Percentiles rank a stretch among this genome's conserved stretches.
phyloP scores from a whole-genome alignment of 2,888 invertebrate genomes.

The Sesia bembeciformis region DNA sequence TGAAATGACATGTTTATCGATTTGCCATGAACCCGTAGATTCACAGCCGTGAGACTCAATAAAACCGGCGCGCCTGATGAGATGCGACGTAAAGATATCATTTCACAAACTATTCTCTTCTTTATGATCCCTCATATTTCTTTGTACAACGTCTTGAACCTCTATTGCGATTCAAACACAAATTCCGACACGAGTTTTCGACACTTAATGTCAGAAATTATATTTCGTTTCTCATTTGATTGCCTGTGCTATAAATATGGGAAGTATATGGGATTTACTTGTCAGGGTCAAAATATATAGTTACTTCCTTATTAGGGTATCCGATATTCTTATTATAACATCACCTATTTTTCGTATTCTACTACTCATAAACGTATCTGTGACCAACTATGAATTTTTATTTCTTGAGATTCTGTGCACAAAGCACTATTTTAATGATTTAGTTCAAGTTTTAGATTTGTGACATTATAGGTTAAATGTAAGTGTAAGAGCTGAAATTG shows the following conservation, averaged over 20 bases:
- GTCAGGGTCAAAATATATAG: constrained; percentile 2
- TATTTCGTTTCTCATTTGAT: constrained; percentile 12
- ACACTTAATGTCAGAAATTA: constrained; percentile 21
- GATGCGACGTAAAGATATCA: constrained; percentile 35
- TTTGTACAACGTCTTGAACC: constrained; percentile 14
- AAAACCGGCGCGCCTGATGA: constrained; percentile 33
- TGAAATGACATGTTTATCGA: constrained; percentile 33
- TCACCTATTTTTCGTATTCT: too few species aligned
- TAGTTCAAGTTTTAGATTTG: too few species aligned
- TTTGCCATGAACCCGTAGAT: constrained; percentile 17
- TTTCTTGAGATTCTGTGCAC: too few species aligned
- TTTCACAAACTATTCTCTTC: constrained; percentile 30
- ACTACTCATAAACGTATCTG: too few species aligned
- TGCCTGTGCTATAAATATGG: constrained; percentile 14
- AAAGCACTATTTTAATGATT: too few species aligned
- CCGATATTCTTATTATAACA: too few species aligned
- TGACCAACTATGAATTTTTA: too few species aligned
- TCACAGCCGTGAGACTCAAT: constrained; percentile 17
- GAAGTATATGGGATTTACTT: constrained; percentile 9
- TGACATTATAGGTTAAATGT: too few species aligned
- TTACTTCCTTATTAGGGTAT: not conserved
- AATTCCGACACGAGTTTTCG: constrained; percentile 21
- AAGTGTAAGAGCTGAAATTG: too few species aligned
- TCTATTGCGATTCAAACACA: constrained; percentile 11
- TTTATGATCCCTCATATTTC: constrained; percentile 34